Evolutionary conservation across 2,797 vertebrate species (phyloP).

Genomic region (Enteromius anoplus): DNA sequence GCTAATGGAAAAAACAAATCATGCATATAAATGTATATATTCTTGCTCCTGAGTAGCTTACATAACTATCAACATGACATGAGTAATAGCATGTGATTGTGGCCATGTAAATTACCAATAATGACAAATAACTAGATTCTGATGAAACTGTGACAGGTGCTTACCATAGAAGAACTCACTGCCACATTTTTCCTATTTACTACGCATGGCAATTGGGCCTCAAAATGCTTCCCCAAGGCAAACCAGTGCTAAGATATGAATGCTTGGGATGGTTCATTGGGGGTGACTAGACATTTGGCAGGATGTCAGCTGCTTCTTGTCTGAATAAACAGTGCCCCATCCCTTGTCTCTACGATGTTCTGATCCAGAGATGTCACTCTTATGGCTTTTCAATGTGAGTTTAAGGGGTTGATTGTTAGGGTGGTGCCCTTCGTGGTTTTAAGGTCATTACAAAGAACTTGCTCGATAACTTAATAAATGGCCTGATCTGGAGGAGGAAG

Average conservation of each 20-base stretch:
- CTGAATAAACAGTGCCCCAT: background rate
- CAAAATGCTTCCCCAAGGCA: background rate
- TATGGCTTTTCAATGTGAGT: background rate
- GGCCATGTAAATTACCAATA: background rate
- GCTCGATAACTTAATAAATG: background rate
- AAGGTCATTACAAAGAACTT: background rate
- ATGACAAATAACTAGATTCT: conserved; percentile 15
- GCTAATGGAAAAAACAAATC: conserved; percentile 14
- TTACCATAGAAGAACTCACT: background rate
- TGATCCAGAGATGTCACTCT: background rate
- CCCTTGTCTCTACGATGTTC: background rate
- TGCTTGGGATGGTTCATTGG: background rate
- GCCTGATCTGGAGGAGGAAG: background rate
- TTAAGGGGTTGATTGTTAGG: background rate
- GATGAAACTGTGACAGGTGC: background rate
- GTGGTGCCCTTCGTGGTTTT: background rate
- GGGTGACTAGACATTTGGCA: background rate
- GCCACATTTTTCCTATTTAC: background rate
- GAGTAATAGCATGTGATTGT: conserved; percentile 8
- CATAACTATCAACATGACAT: background rate
- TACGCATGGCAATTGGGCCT: background rate
- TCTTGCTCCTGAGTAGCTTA: background rate
- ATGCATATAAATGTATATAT: conserved; percentile 3
- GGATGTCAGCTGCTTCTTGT: background rate
- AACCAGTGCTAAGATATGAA: background rate